Conservation (phyloP, 2,888 invertebrate genomes). For the Heliconius aoede region DNA sequence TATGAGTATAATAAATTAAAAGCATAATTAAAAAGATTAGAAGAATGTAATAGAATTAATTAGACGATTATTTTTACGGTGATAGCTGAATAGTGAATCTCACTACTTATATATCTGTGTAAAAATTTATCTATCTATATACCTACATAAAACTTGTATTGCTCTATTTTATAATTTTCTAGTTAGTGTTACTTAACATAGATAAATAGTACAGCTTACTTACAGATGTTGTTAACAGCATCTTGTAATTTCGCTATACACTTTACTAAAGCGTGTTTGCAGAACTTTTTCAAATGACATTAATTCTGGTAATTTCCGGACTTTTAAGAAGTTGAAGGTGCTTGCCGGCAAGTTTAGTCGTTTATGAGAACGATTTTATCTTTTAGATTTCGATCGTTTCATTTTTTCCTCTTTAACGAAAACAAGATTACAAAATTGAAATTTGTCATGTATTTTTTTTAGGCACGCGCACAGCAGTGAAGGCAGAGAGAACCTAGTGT, state of each 20-base stretch:
- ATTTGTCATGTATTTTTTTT: no score
- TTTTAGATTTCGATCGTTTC: slow-evolving; percentile 24
- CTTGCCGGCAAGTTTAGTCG: slow-evolving; percentile 41
- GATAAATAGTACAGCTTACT: neutral
- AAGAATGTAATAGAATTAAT: no score
- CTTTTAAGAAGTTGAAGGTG: slow-evolving; percentile 46
- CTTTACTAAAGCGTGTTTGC: slow-evolving; percentile 45
- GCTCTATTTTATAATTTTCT: neutral
- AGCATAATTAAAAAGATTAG: no score
- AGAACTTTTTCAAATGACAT: slow-evolving; percentile 49
- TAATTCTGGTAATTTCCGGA: slow-evolving; percentile 49
- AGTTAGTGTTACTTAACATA: neutral
- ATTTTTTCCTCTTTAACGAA: neutral
- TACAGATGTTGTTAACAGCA: no score
- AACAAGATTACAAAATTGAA: neutral
- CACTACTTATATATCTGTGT: no score
- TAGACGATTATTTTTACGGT: no score
- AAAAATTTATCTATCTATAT: no score
- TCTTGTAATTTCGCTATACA: slow-evolving; percentile 45
- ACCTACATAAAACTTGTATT: no score
- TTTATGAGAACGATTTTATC: slow-evolving; percentile 37
- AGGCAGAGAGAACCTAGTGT: no score
- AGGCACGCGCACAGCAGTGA: no score
- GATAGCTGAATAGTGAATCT: no score
- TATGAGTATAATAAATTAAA: no score